phyloP scores from a whole-genome alignment of 2,113 vertebrate genomes.

The Enhydra lutris region DNA sequence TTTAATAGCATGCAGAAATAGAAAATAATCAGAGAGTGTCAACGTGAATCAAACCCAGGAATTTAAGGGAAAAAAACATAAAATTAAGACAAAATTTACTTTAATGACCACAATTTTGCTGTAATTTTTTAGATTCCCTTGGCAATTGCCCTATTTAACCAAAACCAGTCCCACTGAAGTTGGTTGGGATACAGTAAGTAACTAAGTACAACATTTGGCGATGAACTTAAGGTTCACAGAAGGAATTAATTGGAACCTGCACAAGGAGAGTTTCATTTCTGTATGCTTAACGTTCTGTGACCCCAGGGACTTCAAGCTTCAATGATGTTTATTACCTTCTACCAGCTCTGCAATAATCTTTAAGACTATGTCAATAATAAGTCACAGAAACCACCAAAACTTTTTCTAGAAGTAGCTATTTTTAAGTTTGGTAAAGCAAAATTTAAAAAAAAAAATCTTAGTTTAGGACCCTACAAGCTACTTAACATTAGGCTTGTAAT shows the following conservation, averaged over 20 bases:
- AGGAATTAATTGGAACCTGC: not conserved
- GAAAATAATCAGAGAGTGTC: slow-evolving; percentile 37
- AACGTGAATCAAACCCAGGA: slow-evolving; percentile 29
- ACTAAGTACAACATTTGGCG: not conserved
- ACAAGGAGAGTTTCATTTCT: not conserved
- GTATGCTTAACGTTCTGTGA: not conserved
- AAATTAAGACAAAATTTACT: slow-evolving; percentile 62
- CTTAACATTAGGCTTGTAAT: not conserved
- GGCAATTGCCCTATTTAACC: slow-evolving; percentile 35
- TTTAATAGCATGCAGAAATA: slow-evolving; percentile 40
- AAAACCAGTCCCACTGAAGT: slow-evolving; percentile 4
- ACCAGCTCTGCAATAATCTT: not conserved
- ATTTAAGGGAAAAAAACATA: slow-evolving; percentile 38
- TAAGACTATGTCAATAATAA: not conserved
- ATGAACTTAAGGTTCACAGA: slow-evolving; percentile 6
- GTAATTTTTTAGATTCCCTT: slow-evolving; percentile 21
- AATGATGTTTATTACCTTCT: not conserved
- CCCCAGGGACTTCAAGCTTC: not conserved
- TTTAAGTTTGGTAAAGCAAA: not conserved
- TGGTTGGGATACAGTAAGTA: not conserved
- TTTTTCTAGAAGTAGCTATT: not conserved
- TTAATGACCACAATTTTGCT: slow-evolving; percentile 57
- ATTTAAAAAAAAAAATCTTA: not conserved
- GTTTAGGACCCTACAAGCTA: not conserved
- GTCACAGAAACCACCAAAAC: not conserved